Base-by-base conservation (phyloP, 2,888 invertebrate species). In the Dicroscelio sp. region DNA sequence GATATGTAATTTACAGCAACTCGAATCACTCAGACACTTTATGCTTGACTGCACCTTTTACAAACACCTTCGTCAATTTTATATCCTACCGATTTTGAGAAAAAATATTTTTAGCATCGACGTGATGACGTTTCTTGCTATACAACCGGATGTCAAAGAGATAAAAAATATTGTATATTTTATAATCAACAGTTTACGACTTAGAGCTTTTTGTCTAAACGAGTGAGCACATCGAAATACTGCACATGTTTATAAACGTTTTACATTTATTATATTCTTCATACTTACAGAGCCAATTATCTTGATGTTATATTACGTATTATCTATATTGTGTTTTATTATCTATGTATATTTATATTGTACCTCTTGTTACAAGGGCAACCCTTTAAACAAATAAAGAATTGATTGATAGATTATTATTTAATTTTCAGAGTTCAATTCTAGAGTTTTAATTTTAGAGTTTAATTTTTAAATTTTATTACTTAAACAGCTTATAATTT, bases 141-240 rank as follows among this genome's bases (percentile, higher is more conserved):
- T 73, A 23, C 52, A 73, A 20, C 25, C 73, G 8, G 52, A 73
- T 30, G 25, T 17, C 14, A 52, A n/a, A n/a, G 14, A 4, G 4
- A 73, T 31, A 17, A 73, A 31, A 31, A 73, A 55, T n/a, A 31
- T 73, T 73, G 52, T 55, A 4, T 73, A 73, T 31, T 55, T 25
- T 14, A 52, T 10, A 1, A 52, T n/a, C 0, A 52, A 52, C 20
- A 38, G 20, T 52, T 55, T 55, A 0, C 55, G 73, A 20, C 31
- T 55, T 20, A 27, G 73, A 20, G 30, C 48, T 55, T 73, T 73
- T 31, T 52, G 73, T 52, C 1, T 33, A 10, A 67, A 67, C 23
- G 67, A n/a, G 14, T 67, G 3, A 67, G n/a, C n/a, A n/a, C n/a
- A n/a, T n/a, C n/a, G n/a, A n/a, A n/a, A n/a, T n/a, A n/a, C n/a